A percentile compares a stretch with the other conserved stretches of the same genome.
phyloP scores from a whole-genome alignment of 2,113 vertebrate genomes.

The Acanthochromis polyacanthus region DNA sequence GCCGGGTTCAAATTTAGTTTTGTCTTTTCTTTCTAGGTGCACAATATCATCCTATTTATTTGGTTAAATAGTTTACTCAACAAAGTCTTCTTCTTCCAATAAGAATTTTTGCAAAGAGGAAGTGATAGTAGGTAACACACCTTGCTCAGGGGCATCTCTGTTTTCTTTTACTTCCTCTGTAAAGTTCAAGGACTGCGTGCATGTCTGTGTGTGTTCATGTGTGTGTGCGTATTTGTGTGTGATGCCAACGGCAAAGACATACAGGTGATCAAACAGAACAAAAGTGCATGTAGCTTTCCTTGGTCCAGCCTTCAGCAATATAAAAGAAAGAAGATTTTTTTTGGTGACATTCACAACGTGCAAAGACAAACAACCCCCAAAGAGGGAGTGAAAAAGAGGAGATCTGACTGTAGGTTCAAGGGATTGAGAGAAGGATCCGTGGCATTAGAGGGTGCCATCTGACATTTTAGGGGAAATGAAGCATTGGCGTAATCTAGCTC shows the following conservation, averaged over 20 bases:
- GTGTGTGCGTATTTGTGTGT: neutral
- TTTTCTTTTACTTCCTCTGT: slow-evolving; percentile 7
- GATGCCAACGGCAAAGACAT: slow-evolving; percentile 23
- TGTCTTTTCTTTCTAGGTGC: slow-evolving; percentile 15
- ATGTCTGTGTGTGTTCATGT: neutral
- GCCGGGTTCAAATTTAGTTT: neutral
- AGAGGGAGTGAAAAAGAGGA: slow-evolving; percentile 13
- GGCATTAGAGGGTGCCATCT: slow-evolving; percentile 61
- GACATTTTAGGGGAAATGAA: slow-evolving; percentile 60
- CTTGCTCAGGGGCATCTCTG: slow-evolving; percentile 7
- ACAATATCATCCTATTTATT: neutral
- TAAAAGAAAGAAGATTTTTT: slow-evolving; percentile 17
- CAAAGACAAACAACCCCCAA: slow-evolving; percentile 54
- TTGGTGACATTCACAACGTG: slow-evolving; percentile 52
- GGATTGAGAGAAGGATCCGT: slow-evolving; percentile 45
- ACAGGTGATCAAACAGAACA: slow-evolving; percentile 27
- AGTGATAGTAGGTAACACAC: neutral
- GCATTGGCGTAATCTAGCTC: slow-evolving; percentile 49
- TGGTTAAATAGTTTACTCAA: neutral
- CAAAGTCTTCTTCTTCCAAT: neutral
- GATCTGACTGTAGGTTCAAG: slow-evolving; percentile 37
- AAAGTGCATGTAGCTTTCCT: neutral
- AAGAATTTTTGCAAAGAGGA: slow-evolving; percentile 1
- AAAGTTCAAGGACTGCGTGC: slow-evolving; percentile 21
- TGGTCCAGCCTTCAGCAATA: slow-evolving; percentile 23